Evolutionary conservation across 2,113 vertebrate genomes (phyloP).

Genomic region (Corythornis vintsioides): DNA sequence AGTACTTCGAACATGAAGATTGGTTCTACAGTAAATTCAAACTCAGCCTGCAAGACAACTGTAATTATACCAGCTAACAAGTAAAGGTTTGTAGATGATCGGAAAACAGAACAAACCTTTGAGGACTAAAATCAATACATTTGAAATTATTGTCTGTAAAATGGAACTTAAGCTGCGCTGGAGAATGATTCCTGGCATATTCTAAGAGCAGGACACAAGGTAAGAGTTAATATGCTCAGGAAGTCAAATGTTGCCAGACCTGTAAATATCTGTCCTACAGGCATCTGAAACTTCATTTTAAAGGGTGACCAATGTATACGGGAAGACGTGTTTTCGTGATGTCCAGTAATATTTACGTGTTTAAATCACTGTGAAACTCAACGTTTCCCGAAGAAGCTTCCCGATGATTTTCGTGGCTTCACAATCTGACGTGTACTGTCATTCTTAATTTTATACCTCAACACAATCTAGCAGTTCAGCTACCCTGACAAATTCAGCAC

Average conservation of each 20-base stretch:
- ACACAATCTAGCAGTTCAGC: neutral
- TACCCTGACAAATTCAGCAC: neutral
- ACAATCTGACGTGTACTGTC: neutral
- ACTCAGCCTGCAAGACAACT: neutral
- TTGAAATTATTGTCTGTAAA: neutral
- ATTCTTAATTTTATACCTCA: neutral
- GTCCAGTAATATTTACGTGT: neutral
- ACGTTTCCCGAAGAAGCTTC: neutral
- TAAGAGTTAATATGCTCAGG: neutral
- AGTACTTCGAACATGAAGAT: neutral
- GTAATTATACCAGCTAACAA: neutral
- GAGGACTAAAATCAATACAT: neutral
- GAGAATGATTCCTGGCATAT: neutral
- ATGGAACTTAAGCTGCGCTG: neutral
- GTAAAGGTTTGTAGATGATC: neutral
- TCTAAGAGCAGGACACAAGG: neutral
- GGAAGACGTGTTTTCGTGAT: neutral
- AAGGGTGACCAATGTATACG: neutral
- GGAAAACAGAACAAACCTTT: neutral
- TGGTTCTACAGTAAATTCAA: neutral
- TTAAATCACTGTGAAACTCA: neutral
- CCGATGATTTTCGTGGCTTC: neutral
- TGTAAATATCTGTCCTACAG: neutral
- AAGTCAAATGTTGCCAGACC: neutral
- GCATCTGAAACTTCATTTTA: neutral